Conservation (phyloP, 1,140 invertebrate species). For the Bombus waltoni region DNA sequence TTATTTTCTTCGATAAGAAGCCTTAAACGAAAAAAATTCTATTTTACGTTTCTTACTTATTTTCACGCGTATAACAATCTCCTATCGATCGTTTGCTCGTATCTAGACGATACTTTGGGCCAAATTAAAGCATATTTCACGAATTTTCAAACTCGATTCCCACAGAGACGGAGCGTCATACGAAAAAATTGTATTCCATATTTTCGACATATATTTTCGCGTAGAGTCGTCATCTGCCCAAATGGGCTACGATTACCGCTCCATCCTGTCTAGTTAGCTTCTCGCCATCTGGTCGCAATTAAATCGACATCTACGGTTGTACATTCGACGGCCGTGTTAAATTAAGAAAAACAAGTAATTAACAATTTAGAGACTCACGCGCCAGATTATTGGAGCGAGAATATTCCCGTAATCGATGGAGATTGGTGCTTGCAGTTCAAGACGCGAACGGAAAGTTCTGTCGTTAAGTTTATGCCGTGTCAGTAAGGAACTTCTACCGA, state of each 20-base stretch:
- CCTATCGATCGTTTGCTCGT: too few species aligned
- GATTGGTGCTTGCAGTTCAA: background rate
- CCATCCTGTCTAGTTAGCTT: constrained; percentile 17
- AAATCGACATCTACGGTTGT: background rate
- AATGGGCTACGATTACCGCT: background rate
- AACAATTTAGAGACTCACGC: background rate
- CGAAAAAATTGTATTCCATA: too few species aligned
- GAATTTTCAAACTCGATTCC: too few species aligned
- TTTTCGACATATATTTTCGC: too few species aligned
- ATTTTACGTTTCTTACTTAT: too few species aligned
- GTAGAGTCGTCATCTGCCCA: too few species aligned
- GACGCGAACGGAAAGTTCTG: background rate
- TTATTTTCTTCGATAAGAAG: too few species aligned
- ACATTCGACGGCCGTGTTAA: background rate
- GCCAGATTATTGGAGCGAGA: constrained; percentile 2
- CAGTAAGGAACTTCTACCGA: background rate
- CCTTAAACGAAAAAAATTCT: too few species aligned
- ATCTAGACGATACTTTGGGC: too few species aligned
- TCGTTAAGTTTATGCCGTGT: constrained; percentile 2
- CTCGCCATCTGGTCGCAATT: background rate
- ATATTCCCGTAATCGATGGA: background rate
- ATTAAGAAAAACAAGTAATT: constrained; percentile 21
- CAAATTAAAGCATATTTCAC: too few species aligned
- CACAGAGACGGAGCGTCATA: too few species aligned
- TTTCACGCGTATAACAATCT: too few species aligned